These are phyloP conservation scores for Drosophila littoralis DNA, from an alignment of 1,140 invertebrate genomes.

Conservation along the genomic window DNA sequence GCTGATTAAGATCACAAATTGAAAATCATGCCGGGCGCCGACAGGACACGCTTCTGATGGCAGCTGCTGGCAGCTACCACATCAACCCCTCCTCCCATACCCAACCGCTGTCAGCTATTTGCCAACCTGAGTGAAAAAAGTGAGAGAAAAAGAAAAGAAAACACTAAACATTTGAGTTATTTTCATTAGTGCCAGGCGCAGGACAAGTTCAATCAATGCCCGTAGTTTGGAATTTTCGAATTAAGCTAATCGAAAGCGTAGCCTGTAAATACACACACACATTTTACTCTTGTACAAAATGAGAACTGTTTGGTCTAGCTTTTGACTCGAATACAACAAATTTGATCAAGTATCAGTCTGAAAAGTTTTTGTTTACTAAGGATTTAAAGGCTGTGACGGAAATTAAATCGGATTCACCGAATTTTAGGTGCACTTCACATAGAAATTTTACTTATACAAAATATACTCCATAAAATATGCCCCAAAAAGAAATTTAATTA, in stretches of 20 bases:
- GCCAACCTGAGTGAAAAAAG: not conserved
- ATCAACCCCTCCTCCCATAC: too few relatives aligned
- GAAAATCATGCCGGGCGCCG: conserved; percentile 69
- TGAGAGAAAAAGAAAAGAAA: not conserved
- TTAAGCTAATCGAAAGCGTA: conserved; percentile 51
- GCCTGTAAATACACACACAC: not conserved
- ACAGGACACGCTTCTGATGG: conserved; percentile 38
- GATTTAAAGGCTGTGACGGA: not conserved
- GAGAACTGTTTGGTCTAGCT: conserved; percentile 18
- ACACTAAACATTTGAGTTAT: conserved; percentile 50
- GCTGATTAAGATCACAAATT: conserved; percentile 84
- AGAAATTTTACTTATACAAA: too few relatives aligned
- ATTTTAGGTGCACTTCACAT: not conserved
- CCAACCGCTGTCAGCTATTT: not conserved
- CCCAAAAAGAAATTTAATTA: too few relatives aligned
- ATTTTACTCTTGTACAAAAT: not conserved
- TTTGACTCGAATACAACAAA: conserved; percentile 20
- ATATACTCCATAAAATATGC: too few relatives aligned
- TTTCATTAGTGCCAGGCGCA: conserved; percentile 47
- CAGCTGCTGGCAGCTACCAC: not conserved
- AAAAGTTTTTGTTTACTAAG: conserved; percentile 17
- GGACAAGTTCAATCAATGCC: conserved; percentile 40
- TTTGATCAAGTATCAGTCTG: conserved; percentile 31
- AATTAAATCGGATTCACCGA: not conserved
- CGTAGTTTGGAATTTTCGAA: conserved; percentile 47